phyloP scores from a whole-genome alignment of 2,113 vertebrate genomes.

The Rhinogobius similis region DNA sequence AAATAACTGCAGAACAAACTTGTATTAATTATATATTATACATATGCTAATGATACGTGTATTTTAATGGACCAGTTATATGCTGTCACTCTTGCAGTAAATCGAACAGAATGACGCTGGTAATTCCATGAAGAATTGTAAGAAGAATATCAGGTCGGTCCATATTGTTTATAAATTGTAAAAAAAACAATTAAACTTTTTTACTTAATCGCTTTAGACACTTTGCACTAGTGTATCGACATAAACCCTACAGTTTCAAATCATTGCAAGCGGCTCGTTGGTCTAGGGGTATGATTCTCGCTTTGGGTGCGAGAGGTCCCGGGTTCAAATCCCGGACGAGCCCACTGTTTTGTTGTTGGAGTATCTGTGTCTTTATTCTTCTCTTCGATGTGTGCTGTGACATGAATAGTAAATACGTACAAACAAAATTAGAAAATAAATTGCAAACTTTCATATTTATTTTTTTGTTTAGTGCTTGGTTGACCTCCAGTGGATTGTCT shows the following conservation, averaged over 20 bases:
- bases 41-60: neutral
- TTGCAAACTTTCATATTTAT: neutral
- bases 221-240: no score
- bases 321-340: conserved; percentile 82
- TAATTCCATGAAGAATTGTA: no score
- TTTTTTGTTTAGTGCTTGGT: neutral
- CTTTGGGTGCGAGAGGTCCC: conserved; percentile 80
- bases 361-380: neutral
- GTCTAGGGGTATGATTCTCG: conserved; percentile 82
- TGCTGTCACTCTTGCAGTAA: neutral
- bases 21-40: no score
- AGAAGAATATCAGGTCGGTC: no score
- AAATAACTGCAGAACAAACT: neutral
- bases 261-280: conserved; percentile 59
- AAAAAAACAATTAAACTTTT: no score
- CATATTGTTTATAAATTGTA: no score
- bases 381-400: neutral
- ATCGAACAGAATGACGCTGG: neutral
- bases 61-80: neutral
- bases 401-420: neutral
- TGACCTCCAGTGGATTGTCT: conserved; percentile 42
- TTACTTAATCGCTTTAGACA: no score
- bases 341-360: conserved; percentile 16
- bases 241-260: neutral
- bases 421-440: neutral